phyloP scores from a whole-genome alignment of 2,888 invertebrate species.

The Protonemura montana region DNA sequence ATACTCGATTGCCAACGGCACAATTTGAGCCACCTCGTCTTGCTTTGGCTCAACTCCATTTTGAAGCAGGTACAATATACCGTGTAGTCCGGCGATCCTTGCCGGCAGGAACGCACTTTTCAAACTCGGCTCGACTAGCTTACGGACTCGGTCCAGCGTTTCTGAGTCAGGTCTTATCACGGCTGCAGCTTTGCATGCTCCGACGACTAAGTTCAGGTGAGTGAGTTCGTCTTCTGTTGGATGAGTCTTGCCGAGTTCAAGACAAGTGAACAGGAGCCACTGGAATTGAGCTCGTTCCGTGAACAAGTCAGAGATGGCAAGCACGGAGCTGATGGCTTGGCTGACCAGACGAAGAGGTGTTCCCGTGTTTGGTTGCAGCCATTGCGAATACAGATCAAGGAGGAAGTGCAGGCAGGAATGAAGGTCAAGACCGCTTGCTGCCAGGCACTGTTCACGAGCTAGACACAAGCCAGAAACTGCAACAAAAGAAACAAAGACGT shows the following conservation, averaged over 20 bases:
- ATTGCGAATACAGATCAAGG: slow-evolving; percentile 87
- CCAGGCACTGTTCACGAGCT: slow-evolving; percentile 58
- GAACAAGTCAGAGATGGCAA: slow-evolving; percentile 79
- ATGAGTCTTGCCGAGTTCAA: slow-evolving; percentile 68
- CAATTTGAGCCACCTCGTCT: slow-evolving; percentile 60
- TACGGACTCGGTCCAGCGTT: slow-evolving; percentile 67
- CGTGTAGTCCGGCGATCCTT: slow-evolving; percentile 70
- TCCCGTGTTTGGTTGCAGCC: slow-evolving; percentile 65
- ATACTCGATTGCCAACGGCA: slow-evolving; percentile 61
- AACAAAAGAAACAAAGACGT: slow-evolving; percentile 25
- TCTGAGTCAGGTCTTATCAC: slow-evolving; percentile 69
- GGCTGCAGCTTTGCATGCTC: slow-evolving; percentile 73
- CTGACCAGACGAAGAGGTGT: slow-evolving; percentile 62
- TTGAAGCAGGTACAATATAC: slow-evolving; percentile 72
- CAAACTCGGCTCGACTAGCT: slow-evolving; percentile 66
- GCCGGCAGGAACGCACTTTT: slow-evolving; percentile 70
- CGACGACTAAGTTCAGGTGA: slow-evolving; percentile 73
- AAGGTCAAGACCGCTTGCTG: slow-evolving; percentile 78
- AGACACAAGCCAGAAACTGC: slow-evolving; percentile 52
- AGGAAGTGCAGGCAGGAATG: slow-evolving; percentile 93
- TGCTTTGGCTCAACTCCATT: slow-evolving; percentile 57
- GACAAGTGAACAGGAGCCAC: slow-evolving; percentile 78
- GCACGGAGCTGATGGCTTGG: slow-evolving; percentile 70
- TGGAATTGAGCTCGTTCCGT: slow-evolving; percentile 78
- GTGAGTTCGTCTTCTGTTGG: slow-evolving; percentile 79